A percentile compares a stretch with the other conserved stretches of the same genome.
Evolutionary conservation across 2,888 invertebrate genomes (phyloP).

Genomic region (Platypus cylindrus): DNA sequence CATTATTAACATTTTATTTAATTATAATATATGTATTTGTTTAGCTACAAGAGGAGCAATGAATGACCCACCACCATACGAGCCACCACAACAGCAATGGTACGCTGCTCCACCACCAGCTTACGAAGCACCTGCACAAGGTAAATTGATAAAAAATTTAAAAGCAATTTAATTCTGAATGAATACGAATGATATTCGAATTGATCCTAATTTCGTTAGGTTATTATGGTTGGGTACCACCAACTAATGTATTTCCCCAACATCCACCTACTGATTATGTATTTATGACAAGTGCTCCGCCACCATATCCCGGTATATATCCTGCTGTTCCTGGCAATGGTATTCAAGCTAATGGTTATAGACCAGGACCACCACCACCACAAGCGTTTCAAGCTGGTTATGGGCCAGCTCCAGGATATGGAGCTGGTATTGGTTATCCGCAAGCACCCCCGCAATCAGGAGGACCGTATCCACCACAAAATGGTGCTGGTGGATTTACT

Average conservation of each 20-base stretch:
- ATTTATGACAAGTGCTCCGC: conserved; percentile 81
- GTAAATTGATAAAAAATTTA: conserved; percentile 10
- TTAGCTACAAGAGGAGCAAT: conserved; percentile 48
- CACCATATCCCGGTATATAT: conserved; percentile 86
- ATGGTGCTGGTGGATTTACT: conserved; percentile 12
- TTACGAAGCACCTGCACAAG: conserved; percentile 66
- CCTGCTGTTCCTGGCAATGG: conserved; percentile 26
- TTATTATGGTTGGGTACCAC: conserved; percentile 90
- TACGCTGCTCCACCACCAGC: conserved; percentile 84
- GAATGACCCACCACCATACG: conserved; percentile 67
- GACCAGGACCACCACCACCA: conserved; percentile 28
- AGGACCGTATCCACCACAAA: conserved; percentile 15
- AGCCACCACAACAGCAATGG: conserved; percentile 65
- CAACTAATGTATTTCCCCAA: conserved; percentile 56
- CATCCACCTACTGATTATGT: conserved; percentile 69
- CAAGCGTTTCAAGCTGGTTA: conserved; percentile 23
- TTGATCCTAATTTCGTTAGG: conserved; percentile 35
- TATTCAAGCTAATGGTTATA: too few relatives aligned
- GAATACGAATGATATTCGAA: not conserved
- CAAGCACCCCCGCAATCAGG: conserved; percentile 15
- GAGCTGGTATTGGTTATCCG: conserved; percentile 4
- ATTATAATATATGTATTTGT: too few relatives aligned
- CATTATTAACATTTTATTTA: too few relatives aligned
- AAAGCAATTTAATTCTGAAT: not conserved
- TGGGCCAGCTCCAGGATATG: conserved; percentile 16